These are phyloP conservation scores for Antechinus stuartii DNA, from an alignment of 2,113 vertebrate species.

Conservation along the genomic window DNA sequence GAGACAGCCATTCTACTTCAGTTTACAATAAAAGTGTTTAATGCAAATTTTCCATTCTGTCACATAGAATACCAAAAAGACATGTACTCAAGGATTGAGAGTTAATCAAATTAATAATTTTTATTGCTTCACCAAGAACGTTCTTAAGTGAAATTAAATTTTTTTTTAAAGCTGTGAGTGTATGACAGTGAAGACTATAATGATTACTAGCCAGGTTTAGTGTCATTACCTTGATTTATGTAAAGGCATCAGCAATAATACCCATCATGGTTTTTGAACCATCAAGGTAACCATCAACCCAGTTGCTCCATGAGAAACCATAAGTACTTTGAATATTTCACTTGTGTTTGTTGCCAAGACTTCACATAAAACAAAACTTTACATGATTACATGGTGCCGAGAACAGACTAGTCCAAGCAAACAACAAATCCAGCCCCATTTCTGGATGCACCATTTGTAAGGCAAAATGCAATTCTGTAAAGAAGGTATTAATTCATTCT, in stretches of 20 bases:
- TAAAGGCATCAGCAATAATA: neutral
- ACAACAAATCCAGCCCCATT: no score
- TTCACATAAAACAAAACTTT: no score
- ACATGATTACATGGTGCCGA: no score
- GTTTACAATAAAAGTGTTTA: neutral
- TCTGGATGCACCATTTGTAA: neutral
- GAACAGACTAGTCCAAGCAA: no score
- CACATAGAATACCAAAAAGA: neutral
- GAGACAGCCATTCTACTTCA: neutral
- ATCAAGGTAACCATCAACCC: neutral
- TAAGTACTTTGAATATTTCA: neutral
- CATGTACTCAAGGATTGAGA: no score
- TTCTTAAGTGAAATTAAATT: neutral
- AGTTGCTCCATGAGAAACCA: neutral
- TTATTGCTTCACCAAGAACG: neutral
- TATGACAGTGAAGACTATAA: neutral
- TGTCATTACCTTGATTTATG: neutral
- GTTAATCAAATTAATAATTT: no score
- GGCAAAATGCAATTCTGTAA: neutral
- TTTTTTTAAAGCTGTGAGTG: neutral
- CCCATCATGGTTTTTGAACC: neutral
- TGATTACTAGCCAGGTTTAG: neutral
- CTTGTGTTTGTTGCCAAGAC: no score
- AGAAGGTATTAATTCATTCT: neutral
- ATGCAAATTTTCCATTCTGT: neutral